Base-by-base conservation (phyloP, 2,113 vertebrate genomes). In the Nymphicus hollandicus region DNA sequence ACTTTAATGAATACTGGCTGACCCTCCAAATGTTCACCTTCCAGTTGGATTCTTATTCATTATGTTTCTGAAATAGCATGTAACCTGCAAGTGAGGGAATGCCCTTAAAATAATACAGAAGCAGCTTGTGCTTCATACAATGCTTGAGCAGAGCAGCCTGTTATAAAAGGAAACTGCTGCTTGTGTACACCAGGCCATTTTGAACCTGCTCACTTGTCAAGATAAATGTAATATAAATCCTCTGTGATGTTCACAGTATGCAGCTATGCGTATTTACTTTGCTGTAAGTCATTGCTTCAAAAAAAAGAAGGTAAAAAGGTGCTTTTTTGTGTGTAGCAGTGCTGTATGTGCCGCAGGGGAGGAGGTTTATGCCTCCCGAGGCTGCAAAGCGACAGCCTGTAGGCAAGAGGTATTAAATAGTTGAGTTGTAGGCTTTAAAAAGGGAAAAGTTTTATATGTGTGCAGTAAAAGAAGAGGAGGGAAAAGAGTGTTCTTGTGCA, bases 1-100 rank as follows among this genome's bases (percentile, higher is more conserved):
- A 44, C 73, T 91, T 87, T 91, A 95, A 95, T 94, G 91, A 95
- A 92, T 65, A 25, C 88, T 96, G 83, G 64, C 90, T 93, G 91
- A 72, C 91, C 95, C 66, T 95, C 79, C 95, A 78, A 89, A 55
- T 10, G 81, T 37, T 94, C 91, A 33, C 80, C 90, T 96, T 90
- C 90, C 81, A 92, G 33, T 77, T 68, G 81, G 80, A 73, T 95
- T 81, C 88, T 53, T 74, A 60, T 29, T 95, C 92, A 74, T 95
- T 89, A 92, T 74, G 73, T 47, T 93, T 92, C 94, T 82, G 89
- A 91, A 95, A 87, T 80, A 95, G 37, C 70, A 50, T 3, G 8
- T 58, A 87, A 82, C 88, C 82, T 91, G 76, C 86, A 95, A 96
- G 78, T 17, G 15, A 71, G 81, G 88, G 82, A 78, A 83, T 95